phyloP scores from a whole-genome alignment of 2,888 invertebrate genomes.

The Torymus aiolomorphi region DNA sequence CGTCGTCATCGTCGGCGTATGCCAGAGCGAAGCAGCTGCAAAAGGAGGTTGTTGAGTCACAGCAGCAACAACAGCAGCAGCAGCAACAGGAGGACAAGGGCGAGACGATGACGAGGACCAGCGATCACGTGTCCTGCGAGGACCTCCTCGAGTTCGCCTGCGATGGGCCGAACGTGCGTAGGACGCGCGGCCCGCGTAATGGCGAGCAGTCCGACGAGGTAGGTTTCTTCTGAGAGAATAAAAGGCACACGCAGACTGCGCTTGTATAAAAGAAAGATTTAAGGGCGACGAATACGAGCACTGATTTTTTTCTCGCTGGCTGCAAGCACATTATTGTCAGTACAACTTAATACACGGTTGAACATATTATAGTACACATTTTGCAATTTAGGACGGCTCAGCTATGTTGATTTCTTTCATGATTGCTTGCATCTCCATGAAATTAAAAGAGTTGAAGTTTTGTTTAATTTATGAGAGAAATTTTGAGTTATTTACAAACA shows the following conservation, averaged over 20 bases:
- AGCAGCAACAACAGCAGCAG: slow-evolving; percentile 59
- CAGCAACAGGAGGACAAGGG: slow-evolving; percentile 40
- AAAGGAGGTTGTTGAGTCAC: slow-evolving; percentile 45
- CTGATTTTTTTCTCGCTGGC: background rate
- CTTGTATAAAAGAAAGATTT: too few species aligned
- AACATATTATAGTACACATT: too few species aligned
- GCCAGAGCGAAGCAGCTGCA: slow-evolving; percentile 18
- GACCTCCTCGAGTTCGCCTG: slow-evolving; percentile 92
- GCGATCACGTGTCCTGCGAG: slow-evolving; percentile 93
- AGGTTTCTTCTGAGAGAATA: slow-evolving; percentile 74
- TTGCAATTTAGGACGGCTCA: too few species aligned
- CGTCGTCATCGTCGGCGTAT: too few species aligned
- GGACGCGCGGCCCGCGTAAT: slow-evolving; percentile 87
- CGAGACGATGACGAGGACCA: slow-evolving; percentile 65
- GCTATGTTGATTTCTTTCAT: too few species aligned
- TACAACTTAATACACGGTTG: too few species aligned
- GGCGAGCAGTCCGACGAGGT: slow-evolving; percentile 90
- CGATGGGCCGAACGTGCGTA: slow-evolving; percentile 82
- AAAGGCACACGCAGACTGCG: too few species aligned
- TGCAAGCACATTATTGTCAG: background rate
- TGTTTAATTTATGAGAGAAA: too few species aligned
- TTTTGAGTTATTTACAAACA: too few species aligned
- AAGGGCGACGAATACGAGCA: background rate
- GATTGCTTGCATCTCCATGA: too few species aligned
- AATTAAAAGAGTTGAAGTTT: too few species aligned